These are phyloP conservation scores for Psophia crepitans DNA, from an alignment of 2,113 vertebrate species.

Conservation along the genomic window DNA sequence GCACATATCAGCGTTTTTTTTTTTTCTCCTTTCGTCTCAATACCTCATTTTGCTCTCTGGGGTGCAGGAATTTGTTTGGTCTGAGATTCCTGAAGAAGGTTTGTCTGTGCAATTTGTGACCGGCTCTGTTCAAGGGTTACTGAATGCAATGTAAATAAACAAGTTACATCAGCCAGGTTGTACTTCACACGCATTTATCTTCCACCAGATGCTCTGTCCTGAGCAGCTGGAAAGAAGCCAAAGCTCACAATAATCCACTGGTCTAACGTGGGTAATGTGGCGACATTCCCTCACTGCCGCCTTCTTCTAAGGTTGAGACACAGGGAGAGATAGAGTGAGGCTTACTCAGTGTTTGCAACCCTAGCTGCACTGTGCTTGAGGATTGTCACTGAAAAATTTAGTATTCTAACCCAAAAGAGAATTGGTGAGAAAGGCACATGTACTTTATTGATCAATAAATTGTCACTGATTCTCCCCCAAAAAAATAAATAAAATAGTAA, in stretches of 20 bases:
- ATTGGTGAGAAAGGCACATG: background rate
- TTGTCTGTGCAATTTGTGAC: background rate
- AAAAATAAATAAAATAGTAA: background rate
- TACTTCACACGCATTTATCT: background rate
- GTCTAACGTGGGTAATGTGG: background rate
- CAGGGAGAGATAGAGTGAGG: background rate
- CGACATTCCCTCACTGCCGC: background rate
- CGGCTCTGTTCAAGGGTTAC: background rate
- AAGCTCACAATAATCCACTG: background rate
- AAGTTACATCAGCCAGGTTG: background rate
- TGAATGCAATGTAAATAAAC: background rate
- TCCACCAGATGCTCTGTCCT: background rate
- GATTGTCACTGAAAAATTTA: background rate
- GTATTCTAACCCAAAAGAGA: background rate
- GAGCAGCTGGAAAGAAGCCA: background rate
- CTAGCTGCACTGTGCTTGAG: background rate
- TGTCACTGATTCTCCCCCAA: background rate
- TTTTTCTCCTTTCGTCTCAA: background rate
- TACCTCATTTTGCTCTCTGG: background rate
- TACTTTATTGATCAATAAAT: background rate
- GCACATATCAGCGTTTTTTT: background rate
- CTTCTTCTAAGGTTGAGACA: background rate
- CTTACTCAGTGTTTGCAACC: background rate
- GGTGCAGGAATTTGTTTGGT: background rate
- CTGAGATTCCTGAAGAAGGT: background rate